Evolutionary conservation across 2,888 invertebrate genomes (phyloP).

Genomic region (Yponomeuta cagnagella): DNA sequence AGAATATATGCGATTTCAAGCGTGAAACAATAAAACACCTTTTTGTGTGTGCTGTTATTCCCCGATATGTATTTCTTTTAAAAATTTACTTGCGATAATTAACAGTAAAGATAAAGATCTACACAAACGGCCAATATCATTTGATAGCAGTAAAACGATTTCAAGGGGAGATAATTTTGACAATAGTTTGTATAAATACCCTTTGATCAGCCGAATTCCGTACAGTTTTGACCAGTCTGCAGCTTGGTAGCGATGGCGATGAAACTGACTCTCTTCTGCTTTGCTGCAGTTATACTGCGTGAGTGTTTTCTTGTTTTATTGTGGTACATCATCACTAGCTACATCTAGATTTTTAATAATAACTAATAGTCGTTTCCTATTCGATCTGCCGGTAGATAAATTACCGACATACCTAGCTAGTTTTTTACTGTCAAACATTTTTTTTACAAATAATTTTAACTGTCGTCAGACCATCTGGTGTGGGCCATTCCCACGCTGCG

Average conservation of each 20-base stretch:
- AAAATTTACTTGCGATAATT: neutral
- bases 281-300: neutral
- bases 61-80: constrained; percentile 3
- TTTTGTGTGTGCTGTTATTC: neutral
- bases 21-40: too few species aligned
- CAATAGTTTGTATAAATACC: neutral
- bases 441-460: too few species aligned
- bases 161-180: neutral
- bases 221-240: neutral
- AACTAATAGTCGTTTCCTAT: too few species aligned
- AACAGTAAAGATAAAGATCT: neutral
- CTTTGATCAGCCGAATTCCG: neutral
- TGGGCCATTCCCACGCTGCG: too few species aligned
- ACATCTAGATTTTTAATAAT: neutral
- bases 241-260: neutral
- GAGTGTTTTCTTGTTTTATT: neutral
- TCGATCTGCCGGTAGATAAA: neutral
- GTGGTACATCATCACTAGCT: neutral
- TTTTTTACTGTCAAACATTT: too few species aligned
- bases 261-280: neutral
- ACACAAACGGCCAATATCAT: neutral
- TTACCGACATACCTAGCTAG: neutral
- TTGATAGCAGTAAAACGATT: neutral
- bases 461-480: too few species aligned
- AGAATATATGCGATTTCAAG: too few species aligned